phyloP scores from a whole-genome alignment of 2,797 vertebrate species.

The Amblyraja radiata region DNA sequence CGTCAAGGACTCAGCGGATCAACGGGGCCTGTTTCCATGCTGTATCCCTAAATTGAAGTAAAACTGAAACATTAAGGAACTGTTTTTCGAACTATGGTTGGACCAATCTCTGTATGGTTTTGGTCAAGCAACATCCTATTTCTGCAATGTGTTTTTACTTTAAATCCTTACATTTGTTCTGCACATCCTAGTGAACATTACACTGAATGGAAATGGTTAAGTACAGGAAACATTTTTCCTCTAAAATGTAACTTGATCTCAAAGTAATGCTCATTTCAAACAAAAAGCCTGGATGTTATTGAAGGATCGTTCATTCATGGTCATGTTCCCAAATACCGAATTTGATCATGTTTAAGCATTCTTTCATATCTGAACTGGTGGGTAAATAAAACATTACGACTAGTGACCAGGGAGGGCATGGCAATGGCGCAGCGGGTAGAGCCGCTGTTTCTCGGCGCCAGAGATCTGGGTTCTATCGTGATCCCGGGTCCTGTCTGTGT shows the following conservation, averaged over 20 bases:
- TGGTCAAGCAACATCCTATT: not conserved
- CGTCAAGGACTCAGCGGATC: too few relatives aligned
- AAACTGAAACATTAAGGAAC: not conserved
- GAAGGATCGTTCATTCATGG: not conserved
- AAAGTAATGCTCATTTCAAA: constrained; percentile 15
- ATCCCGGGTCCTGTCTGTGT: too few relatives aligned
- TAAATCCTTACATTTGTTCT: not conserved
- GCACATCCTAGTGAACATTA: not conserved
- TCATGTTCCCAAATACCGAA: not conserved
- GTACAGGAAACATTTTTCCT: constrained; percentile 3
- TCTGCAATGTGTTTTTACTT: not conserved
- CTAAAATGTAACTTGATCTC: constrained; percentile 28
- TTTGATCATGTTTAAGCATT: not conserved
- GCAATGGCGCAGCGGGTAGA: too few relatives aligned
- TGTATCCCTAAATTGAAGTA: too few relatives aligned
- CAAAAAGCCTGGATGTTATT: not conserved
- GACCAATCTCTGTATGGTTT: not conserved
- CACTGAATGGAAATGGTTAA: constrained; percentile 23
- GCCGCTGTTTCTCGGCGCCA: too few relatives aligned
- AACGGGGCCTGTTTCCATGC: too few relatives aligned
- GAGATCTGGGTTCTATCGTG: too few relatives aligned
- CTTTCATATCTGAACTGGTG: not conserved
- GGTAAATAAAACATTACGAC: not conserved
- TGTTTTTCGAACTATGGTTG: not conserved
- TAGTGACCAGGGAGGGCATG: not conserved